A percentile compares a stretch with the other conserved stretches of the same genome.
These are phyloP conservation scores for Dolomedes plantarius DNA, from an alignment of 2,888 invertebrate species.

Conservation along the genomic window DNA sequence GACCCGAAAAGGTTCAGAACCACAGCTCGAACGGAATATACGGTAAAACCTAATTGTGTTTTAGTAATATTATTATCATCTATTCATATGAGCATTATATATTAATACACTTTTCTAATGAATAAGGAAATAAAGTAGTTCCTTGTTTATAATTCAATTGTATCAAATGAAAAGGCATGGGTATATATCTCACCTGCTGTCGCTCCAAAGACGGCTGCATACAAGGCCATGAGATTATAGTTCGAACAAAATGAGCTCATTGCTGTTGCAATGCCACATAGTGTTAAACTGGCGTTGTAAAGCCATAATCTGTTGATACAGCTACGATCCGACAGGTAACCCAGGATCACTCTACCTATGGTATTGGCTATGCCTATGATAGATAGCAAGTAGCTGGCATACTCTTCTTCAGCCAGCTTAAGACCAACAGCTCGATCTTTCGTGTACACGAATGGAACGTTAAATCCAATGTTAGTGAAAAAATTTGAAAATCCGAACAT, in stretches of 20 bases:
- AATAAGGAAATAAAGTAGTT: no score
- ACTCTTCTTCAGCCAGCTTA: constrained; percentile 79
- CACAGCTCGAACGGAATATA: no score
- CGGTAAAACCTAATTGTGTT: no score
- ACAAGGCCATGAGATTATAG: constrained; percentile 85
- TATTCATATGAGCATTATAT: no score
- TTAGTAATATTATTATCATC: no score
- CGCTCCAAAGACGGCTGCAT: constrained; percentile 89
- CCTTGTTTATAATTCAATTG: no score
- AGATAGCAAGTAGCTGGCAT: constrained; percentile 84
- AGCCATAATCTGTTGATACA: constrained; percentile 93
- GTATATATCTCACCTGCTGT: constrained; percentile 83
- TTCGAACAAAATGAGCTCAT: constrained; percentile 86
- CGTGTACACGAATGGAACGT: constrained; percentile 92
- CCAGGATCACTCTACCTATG: constrained; percentile 90
- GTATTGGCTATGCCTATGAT: constrained; percentile 92
- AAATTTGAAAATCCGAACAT: constrained; percentile 95
- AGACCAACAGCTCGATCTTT: constrained; percentile 84
- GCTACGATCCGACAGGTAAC: constrained; percentile 87
- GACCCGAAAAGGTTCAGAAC: no score
- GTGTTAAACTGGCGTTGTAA: constrained; percentile 90
- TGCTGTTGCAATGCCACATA: constrained; percentile 91
- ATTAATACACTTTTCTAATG: no score
- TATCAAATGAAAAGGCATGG: no score
- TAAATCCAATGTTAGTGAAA: constrained; percentile 94